phyloP scores from a whole-genome alignment of 2,888 invertebrate genomes.

The Ceraclea dissimilis region DNA sequence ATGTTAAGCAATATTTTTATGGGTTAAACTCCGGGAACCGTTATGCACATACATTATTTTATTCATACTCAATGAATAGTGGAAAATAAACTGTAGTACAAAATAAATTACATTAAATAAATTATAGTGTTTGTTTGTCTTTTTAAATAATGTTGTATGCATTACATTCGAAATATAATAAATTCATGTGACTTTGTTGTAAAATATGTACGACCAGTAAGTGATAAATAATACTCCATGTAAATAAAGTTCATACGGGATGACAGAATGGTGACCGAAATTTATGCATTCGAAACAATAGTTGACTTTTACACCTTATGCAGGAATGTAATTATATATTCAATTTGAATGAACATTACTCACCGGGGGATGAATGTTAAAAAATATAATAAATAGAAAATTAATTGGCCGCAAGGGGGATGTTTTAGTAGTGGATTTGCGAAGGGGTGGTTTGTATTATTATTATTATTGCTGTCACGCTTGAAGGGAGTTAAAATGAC shows the following conservation, averaged over 20 bases:
- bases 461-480: not conserved
- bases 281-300: not conserved
- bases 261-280: too few relatives aligned
- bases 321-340: not conserved
- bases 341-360: not conserved
- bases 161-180: too few relatives aligned
- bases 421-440: not conserved
- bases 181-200: too few relatives aligned
- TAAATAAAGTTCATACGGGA: too few relatives aligned
- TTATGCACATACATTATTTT: not conserved
- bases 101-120: too few relatives aligned
- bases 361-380: not conserved
- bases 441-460: not conserved
- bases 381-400: not conserved
- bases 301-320: not conserved
- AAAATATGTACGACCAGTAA: too few relatives aligned
- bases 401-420: constrained; percentile 5
- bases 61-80: not conserved
- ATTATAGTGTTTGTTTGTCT: too few relatives aligned
- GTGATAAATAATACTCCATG: too few relatives aligned
- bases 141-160: too few relatives aligned
- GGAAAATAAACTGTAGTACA: too few relatives aligned
- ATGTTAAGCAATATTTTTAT: too few relatives aligned
- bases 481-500: not conserved
- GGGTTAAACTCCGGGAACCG: not conserved